These are phyloP conservation scores for Tragelaphus scriptus DNA, from an alignment of 2,113 vertebrate genomes.

Conservation along the genomic window DNA sequence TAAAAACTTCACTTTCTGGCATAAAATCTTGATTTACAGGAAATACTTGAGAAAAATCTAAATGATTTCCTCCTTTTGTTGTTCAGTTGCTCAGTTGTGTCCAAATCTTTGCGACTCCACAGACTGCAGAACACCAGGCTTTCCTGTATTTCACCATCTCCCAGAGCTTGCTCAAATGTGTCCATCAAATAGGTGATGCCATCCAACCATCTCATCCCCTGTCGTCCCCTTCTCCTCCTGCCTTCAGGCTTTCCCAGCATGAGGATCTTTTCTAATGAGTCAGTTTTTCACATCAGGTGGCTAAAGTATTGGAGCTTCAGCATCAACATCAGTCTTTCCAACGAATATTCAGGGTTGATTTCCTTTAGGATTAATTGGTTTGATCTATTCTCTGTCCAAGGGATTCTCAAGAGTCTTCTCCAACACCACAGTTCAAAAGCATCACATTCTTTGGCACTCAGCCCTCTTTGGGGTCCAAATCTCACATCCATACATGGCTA, in stretches of 20 bases:
- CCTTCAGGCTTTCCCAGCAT: neutral
- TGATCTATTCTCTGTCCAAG: neutral
- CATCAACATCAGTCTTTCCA: neutral
- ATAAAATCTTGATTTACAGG: neutral
- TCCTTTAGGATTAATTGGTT: neutral
- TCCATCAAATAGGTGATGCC: neutral
- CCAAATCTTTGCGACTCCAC: neutral
- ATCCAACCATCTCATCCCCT: neutral
- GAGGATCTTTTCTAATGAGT: neutral
- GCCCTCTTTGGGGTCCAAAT: neutral
- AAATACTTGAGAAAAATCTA: neutral
- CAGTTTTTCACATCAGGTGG: neutral
- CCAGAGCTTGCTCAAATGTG: accelerated
- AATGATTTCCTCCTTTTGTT: neutral
- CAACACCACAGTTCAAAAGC: neutral
- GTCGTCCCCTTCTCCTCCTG: neutral
- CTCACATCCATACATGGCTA: neutral
- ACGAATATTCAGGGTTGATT: neutral
- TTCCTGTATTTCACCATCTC: neutral
- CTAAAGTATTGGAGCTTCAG: neutral
- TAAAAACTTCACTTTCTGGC: neutral
- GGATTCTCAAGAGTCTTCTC: neutral
- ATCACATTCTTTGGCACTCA: neutral
- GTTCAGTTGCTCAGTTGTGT: neutral
- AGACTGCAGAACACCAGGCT: neutral